A percentile compares a stretch with the other conserved stretches of the same genome.
Evolutionary conservation across 2,797 vertebrate genomes (phyloP).

Genomic region (Sphenopsis melanotis): DNA sequence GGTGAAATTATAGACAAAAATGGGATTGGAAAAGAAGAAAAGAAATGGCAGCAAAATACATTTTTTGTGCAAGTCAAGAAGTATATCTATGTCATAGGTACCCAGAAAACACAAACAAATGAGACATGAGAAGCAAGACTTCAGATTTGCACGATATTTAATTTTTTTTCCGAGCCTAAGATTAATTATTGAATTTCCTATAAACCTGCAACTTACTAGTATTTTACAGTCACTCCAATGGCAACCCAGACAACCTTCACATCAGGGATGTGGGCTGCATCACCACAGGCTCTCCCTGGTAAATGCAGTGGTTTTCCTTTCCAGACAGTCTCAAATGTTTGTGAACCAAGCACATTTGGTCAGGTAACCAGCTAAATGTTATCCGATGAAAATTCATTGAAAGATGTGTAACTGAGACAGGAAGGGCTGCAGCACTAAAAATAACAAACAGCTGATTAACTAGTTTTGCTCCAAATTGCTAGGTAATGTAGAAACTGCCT

Average conservation of each 20-base stretch:
- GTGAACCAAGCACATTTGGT: fast-evolving
- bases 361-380: background rate
- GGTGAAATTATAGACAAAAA: background rate
- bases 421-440: background rate
- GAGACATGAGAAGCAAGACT: background rate
- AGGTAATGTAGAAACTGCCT: background rate
- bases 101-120: background rate
- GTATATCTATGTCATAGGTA: background rate
- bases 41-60: background rate
- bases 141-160: background rate
- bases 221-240: background rate
- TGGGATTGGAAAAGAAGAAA: background rate
- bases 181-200: background rate
- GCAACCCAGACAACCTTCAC: background rate
- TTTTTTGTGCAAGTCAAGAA: background rate
- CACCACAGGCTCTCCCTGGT: background rate
- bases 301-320: background rate
- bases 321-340: background rate
- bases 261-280: background rate
- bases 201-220: background rate
- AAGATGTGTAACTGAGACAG: background rate
- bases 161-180: background rate
- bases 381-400: background rate
- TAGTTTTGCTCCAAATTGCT: background rate
- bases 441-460: background rate